Percentiles rank a stretch among this genome's conserved stretches.
These are phyloP conservation scores for Saccostrea glomerata DNA, from an alignment of 1,140 invertebrate species.

Conservation along the genomic window DNA sequence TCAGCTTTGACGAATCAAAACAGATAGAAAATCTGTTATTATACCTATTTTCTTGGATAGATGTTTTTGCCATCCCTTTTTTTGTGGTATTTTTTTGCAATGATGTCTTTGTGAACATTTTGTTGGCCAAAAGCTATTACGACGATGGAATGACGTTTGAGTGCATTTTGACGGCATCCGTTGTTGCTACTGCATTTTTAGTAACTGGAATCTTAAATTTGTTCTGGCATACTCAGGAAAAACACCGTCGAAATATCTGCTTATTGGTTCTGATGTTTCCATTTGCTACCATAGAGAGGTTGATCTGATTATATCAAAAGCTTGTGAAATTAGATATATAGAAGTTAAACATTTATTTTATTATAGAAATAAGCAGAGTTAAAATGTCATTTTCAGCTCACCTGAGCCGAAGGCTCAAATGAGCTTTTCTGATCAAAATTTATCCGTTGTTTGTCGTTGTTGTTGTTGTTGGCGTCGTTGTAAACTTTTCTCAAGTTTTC, in stretches of 20 bases:
- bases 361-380: too few relatives aligned
- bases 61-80: not conserved
- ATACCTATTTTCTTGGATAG: slow-evolving; percentile 1
- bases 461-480: too few relatives aligned
- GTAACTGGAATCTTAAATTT: slow-evolving; percentile 63
- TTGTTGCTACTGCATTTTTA: slow-evolving; percentile 64
- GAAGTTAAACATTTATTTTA: too few relatives aligned
- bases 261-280: slow-evolving; percentile 66
- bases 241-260: slow-evolving; percentile 29
- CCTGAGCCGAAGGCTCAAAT: too few relatives aligned
- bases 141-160: slow-evolving; percentile 46
- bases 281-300: slow-evolving; percentile 56
- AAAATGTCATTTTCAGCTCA: too few relatives aligned
- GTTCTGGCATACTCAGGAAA: slow-evolving; percentile 66
- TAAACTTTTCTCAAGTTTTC: too few relatives aligned
- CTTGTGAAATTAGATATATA: too few relatives aligned
- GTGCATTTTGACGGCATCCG: slow-evolving; percentile 58
- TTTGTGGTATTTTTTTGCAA: slow-evolving; percentile 34
- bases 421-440: too few relatives aligned
- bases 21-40: not conserved
- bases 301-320: not conserved
- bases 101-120: slow-evolving; percentile 65
- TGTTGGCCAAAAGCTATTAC: slow-evolving; percentile 64
- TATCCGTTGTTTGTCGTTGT: too few relatives aligned
- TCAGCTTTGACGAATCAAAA: not conserved